phyloP scores from a whole-genome alignment of 2,797 vertebrate genomes.

The Myoxocephalus aenaeus region DNA sequence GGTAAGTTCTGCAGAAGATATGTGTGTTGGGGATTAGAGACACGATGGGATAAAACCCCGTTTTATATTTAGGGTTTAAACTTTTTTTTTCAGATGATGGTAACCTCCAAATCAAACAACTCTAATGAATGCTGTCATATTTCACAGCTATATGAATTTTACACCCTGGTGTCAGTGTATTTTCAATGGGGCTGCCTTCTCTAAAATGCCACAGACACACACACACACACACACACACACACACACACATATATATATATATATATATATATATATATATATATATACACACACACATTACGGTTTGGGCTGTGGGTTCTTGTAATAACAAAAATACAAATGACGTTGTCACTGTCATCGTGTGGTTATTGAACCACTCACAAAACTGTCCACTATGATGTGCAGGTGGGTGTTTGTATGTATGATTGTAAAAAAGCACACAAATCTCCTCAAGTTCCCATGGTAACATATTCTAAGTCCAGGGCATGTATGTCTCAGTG shows the following conservation, averaged over 20 bases:
- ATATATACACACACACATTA: too few relatives aligned
- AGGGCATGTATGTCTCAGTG: slow-evolving; percentile 66
- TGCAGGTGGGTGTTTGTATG: slow-evolving; percentile 57
- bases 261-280: neutral
- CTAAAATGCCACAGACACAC: neutral
- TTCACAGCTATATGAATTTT: neutral
- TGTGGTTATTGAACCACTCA: neutral
- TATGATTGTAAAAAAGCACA: slow-evolving; percentile 54
- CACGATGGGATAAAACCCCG: neutral
- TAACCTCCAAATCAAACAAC: slow-evolving; percentile 3
- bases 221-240: too few relatives aligned
- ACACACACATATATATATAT: too few relatives aligned
- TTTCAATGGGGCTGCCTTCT: neutral
- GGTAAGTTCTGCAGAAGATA: slow-evolving; percentile 19
- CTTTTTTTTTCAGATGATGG: neutral
- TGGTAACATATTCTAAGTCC: slow-evolving; percentile 79
- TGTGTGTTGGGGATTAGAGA: neutral
- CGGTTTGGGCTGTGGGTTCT: too few relatives aligned
- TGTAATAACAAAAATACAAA: neutral
- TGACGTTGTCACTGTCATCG: neutral
- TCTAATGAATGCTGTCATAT: neutral
- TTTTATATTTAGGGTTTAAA: neutral
- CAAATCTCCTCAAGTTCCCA: slow-evolving; percentile 73
- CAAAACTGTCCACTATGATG: slow-evolving; percentile 10
- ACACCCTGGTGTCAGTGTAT: neutral